Conservation (phyloP, 1,140 invertebrate genomes). For the Rhyzopertha dominica region DNA sequence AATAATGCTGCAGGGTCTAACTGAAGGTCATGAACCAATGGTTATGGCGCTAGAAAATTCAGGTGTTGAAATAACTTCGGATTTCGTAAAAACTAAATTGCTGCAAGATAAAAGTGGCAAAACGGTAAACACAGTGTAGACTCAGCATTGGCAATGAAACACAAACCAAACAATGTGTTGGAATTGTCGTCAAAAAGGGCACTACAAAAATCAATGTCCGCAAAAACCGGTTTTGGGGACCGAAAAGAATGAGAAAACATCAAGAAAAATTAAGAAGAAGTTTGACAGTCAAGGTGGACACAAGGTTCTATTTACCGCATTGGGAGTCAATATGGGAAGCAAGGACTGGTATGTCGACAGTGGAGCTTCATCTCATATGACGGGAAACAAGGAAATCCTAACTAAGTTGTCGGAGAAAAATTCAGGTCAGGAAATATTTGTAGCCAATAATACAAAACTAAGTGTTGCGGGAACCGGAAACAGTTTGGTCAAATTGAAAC, state of each 20-base stretch:
- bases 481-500: conserved; percentile 10
- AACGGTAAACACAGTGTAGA: conserved; percentile 18
- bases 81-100: conserved; percentile 37
- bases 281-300: conserved; percentile 1
- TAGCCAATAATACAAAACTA: conserved; percentile 13
- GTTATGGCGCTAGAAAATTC: conserved; percentile 41
- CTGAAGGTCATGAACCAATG: conserved; percentile 35
- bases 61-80: conserved; percentile 27
- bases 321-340: not conserved
- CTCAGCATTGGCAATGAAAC: conserved; percentile 5
- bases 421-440: conserved; percentile 12
- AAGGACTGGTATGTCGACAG: conserved; percentile 24
- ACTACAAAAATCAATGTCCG: conserved; percentile 23
- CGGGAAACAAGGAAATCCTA: conserved; percentile 11
- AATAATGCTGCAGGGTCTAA: conserved; percentile 30
- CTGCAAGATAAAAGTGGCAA: conserved; percentile 35
- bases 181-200: conserved; percentile 19
- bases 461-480: conserved; percentile 7
- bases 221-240: not conserved
- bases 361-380: conserved; percentile 23
- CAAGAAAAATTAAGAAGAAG: not conserved
- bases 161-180: conserved; percentile 16
- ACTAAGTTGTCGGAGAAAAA: conserved; percentile 8
- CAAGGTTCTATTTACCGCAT: conserved; percentile 10
- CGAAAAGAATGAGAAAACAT: not conserved